Evolutionary conservation across 2,888 invertebrate species (phyloP).

Genomic region (Ichneumoninae sp.): DNA sequence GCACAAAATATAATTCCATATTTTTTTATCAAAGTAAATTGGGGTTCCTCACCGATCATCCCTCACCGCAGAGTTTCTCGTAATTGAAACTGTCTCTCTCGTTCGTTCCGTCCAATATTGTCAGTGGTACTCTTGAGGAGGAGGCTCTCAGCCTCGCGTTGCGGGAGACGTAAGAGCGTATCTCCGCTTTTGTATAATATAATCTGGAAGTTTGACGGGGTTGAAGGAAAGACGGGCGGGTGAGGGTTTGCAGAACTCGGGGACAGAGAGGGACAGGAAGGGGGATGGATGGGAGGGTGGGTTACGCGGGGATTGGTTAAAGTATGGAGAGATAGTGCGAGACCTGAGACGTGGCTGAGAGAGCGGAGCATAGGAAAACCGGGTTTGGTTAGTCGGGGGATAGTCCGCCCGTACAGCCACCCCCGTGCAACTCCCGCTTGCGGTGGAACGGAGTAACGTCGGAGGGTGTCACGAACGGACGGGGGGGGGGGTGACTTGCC

Average conservation of each 20-base stretch:
- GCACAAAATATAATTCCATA: not conserved
- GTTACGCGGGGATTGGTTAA: constrained; percentile 73
- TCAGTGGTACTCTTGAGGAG: constrained; percentile 19
- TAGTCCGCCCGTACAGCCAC: constrained; percentile 71
- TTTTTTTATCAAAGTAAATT: constrained; percentile 20
- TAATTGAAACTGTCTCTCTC: constrained; percentile 63
- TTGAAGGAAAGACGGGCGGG: constrained; percentile 66
- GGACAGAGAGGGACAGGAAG: constrained; percentile 70
- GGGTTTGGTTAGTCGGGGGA: constrained; percentile 66
- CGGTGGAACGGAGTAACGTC: constrained; percentile 44
- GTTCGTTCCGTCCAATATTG: constrained; percentile 37
- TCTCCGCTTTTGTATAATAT: constrained; percentile 81
- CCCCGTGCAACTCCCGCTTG: constrained; percentile 59
- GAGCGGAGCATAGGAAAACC: constrained; percentile 57
- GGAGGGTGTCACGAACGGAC: constrained; percentile 53
- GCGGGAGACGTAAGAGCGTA: constrained; percentile 74
- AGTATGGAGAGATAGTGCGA: constrained; percentile 76
- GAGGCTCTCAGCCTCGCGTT: constrained; percentile 17
- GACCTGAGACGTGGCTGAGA: constrained; percentile 51
- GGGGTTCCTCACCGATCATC: constrained; percentile 50
- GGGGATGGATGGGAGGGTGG: constrained; percentile 70
- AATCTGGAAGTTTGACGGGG: constrained; percentile 81
- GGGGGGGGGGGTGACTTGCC: constrained; percentile 46
- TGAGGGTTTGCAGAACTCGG: constrained; percentile 69
- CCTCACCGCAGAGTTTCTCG: constrained; percentile 52